These are phyloP conservation scores for Parapsyche elsis DNA, from an alignment of 1,140 invertebrate species.

Conservation along the genomic window DNA sequence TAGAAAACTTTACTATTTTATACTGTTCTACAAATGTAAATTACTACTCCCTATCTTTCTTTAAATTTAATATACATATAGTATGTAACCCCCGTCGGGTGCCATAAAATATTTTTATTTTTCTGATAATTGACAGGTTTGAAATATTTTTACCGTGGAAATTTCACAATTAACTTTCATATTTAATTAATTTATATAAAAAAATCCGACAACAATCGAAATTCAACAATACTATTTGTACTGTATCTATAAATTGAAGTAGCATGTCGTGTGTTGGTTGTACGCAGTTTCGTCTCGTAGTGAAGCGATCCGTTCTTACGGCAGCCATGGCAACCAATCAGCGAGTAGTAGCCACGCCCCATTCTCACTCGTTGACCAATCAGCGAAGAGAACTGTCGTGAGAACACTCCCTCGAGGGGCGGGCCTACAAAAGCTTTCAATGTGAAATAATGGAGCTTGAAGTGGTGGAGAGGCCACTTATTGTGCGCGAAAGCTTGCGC, in stretches of 20 bases:
- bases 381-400: background rate
- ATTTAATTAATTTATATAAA: no score
- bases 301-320: background rate
- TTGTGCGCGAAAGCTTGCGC: background rate
- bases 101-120: no score
- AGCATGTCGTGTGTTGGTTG: background rate
- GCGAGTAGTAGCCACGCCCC: background rate
- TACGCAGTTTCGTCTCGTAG: slow-evolving; percentile 12
- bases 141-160: no score
- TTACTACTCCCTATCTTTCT: no score
- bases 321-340: slow-evolving; percentile 9
- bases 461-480: background rate
- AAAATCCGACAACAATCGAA: no score
- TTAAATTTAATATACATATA: no score
- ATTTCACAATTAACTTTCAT: no score
- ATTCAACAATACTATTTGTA: background rate
- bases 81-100: no score
- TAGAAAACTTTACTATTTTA: no score
- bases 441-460: background rate
- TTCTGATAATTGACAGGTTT: no score
- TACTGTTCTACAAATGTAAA: no score
- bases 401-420: background rate
- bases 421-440: slow-evolving; percentile 1
- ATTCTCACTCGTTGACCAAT: background rate
- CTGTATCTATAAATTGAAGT: background rate